Evolutionary conservation across 37 sponge, comb jelly and placozoan species (phyloP).

Genomic region (Beroe forskalii): DNA sequence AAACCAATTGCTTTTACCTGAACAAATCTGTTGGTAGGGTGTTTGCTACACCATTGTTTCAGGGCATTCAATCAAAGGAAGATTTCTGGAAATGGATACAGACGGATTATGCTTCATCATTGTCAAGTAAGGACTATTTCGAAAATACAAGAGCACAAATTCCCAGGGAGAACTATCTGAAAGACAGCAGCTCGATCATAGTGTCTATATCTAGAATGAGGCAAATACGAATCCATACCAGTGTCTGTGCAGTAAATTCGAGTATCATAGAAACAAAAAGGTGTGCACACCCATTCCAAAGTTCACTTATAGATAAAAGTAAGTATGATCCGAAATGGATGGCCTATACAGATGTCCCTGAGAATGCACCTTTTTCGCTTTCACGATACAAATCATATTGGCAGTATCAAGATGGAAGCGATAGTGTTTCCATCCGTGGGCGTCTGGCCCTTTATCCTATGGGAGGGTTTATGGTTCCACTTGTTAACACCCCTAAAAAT

Average conservation of each 20-base stretch:
- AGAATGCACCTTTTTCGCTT: neutral
- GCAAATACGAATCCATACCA: constrained; percentile 2
- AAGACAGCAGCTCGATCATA: constrained; percentile 12
- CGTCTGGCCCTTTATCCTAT: neutral
- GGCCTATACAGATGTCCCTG: neutral
- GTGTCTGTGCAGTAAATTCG: neutral
- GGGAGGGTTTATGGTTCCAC: constrained; percentile 14
- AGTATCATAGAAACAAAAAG: neutral
- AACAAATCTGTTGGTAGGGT: neutral
- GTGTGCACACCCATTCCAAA: neutral
- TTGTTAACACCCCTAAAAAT: constrained; percentile 29
- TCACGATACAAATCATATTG: constrained; percentile 40
- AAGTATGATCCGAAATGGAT: constrained; percentile 8
- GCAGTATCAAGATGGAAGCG: neutral
- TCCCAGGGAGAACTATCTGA: constrained; percentile 36
- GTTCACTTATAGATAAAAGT: neutral
- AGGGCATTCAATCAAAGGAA: neutral
- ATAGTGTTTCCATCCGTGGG: neutral
- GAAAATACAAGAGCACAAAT: neutral
- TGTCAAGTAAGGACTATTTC: constrained; percentile 16
- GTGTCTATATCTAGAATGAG: constrained; percentile 16
- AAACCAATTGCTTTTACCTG: constrained; percentile 28
- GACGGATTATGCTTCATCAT: neutral
- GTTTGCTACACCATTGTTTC: constrained; percentile 17
- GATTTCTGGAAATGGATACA: constrained; percentile 46